Evolutionary conservation across 2,888 invertebrate genomes (phyloP), one percentile per base, ranked within the genome.

Genomic region (Pimpla rufipes): DNA sequence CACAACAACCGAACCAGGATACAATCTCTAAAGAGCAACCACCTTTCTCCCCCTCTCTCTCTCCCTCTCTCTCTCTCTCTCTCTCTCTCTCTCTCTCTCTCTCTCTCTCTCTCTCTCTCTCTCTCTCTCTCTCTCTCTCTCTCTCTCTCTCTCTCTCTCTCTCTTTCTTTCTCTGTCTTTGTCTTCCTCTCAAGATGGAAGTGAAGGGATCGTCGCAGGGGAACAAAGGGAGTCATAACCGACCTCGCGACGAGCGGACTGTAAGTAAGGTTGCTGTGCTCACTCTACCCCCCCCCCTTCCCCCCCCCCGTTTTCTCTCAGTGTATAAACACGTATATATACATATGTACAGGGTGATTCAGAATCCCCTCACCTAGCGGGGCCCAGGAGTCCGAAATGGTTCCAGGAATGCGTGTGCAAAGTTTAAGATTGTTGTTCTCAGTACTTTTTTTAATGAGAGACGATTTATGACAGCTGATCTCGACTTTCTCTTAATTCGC

Each of bases 221-320:
- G 52, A 83, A 83, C 83, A 83, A 83, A 83, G 83, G 76, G 76
- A 79, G 71, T 83, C 79, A 83, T 79, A 83, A 83, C 79, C 59
- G 66, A 64, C 79, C 47, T 50, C 45, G 67, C 50, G 47, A 50
- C 67, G 47, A 47, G 47, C 47, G 23, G 47, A 62, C 62, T 62
- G 47, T 21, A 47, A 62, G 47, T 21, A 47, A 62, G 47, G 21
- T 35, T 11, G 21, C 37, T 37, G 29, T 5, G 29, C 29, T 29
- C 29, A n/a, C n/a, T 59, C 37, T n/a, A n/a, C n/a, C 35, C 29
- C 1, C 2, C 13, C 23, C 47, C 11, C 10, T 21, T 2, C 35
- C 18, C 59, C 29, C 11, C 21, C 29, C 29, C 37, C 35, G 6
- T 29, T 47, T 35, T 59, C 59, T 16, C 2, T 21, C 18, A 11